These are phyloP conservation scores for Scelioninae gen. 2 DNA, from an alignment of 2,888 invertebrate species.

Conservation along the genomic window DNA sequence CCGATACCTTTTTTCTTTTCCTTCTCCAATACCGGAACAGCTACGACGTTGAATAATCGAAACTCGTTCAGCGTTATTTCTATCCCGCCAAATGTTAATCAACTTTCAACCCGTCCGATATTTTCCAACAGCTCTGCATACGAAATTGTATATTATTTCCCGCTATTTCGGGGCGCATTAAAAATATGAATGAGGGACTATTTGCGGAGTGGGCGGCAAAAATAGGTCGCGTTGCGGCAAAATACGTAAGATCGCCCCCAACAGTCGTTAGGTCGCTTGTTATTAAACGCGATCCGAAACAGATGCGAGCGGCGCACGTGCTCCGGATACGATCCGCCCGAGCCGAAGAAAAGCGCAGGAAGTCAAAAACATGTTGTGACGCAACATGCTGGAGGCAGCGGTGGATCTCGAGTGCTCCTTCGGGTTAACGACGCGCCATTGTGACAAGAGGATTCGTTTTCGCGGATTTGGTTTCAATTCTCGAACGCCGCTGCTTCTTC, in stretches of 20 bases:
- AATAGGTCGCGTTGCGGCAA: conserved; percentile 20
- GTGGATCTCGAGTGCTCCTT: conserved; percentile 15
- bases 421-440: conserved; percentile 5
- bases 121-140: not conserved
- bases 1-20: too few species aligned
- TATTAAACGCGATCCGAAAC: conserved; percentile 22
- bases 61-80: too few species aligned
- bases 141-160: conserved; percentile 4
- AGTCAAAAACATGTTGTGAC: conserved; percentile 35
- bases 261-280: conserved; percentile 10
- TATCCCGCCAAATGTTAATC: too few species aligned
- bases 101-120: too few species aligned
- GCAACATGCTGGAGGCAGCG: conserved; percentile 31
- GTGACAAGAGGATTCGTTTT: conserved; percentile 19
- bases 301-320: conserved; percentile 4
- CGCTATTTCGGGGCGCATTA: conserved; percentile 7
- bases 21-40: too few species aligned
- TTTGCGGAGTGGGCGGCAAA: conserved; percentile 10
- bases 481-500: not conserved
- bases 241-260: not conserved
- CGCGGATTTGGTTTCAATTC: conserved; percentile 15
- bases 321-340: not conserved
- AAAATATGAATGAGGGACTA: conserved; percentile 15
- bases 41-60: too few species aligned
- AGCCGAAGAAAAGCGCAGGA: conserved; percentile 20